Conservation (phyloP, 2,888 invertebrate species). For the Hydrotaea cyrtoneurina region DNA sequence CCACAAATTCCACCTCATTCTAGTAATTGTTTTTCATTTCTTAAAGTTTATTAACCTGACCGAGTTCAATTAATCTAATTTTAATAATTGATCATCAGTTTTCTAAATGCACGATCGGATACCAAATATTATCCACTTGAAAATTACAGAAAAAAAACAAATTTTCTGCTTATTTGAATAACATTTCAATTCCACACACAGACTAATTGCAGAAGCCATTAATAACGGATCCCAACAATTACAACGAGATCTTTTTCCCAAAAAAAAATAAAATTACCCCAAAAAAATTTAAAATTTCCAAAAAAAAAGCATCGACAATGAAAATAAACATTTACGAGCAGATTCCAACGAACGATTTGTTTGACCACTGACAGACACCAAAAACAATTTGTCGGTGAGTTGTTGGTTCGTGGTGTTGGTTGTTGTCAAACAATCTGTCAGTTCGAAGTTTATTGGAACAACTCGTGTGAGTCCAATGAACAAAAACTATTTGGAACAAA, state of each 20-base stretch:
- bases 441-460: conserved; percentile 45
- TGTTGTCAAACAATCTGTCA: conserved; percentile 55
- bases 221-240: background rate
- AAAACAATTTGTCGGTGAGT: background rate
- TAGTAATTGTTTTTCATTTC: too few relatives aligned
- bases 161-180: background rate
- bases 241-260: background rate
- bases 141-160: too few relatives aligned
- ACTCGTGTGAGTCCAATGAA: conserved; percentile 12
- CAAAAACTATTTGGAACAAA: background rate
- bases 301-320: background rate
- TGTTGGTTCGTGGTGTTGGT: conserved; percentile 8
- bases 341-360: conserved; percentile 3
- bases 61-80: background rate
- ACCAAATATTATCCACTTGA: background rate
- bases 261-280: background rate
- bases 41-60: too few relatives aligned
- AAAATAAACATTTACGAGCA: conserved; percentile 7
- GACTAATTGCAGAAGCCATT: background rate
- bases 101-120: background rate
- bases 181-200: background rate
- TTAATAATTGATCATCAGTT: background rate
- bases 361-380: background rate
- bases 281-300: background rate
- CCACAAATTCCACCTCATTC: too few relatives aligned